Base-by-base conservation (phyloP, 2,113 vertebrate species). In the Callospermophilus lateralis region DNA sequence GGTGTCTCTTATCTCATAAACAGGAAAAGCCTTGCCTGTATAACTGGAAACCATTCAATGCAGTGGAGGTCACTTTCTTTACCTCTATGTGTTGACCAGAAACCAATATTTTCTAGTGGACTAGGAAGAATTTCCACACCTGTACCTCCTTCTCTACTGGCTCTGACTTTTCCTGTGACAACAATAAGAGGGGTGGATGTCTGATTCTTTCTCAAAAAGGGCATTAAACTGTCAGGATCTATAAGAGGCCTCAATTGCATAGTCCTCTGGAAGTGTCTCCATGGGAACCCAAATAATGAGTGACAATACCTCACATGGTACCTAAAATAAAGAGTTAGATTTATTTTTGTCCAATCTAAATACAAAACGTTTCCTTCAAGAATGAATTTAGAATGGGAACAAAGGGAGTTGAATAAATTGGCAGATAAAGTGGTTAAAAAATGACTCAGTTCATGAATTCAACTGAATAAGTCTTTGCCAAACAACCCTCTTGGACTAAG, bases 271-370 rank as follows among this genome's bases (percentile, higher is more conserved):
- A 78, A 94, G 37, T 26, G 30, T 93, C 89, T 89, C 86, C 84
- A 61, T 67, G 70, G 86, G 70, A 97, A 97, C 63, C 51, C 70
- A 70, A 84, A 68, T 37, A 92, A 58, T 48, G 83, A 95, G 68
- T 87, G 87, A 67, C 32, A 93, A 9, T 13, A 10, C 30, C 42
- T 81, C 78, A 58, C 22, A 65, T 11, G n/a, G 28, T 32, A 58
- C 42, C 81, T 81, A 84, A 79, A 63, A 87, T 11, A 93, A 86
- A 79, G 8, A 93, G 67, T 10, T 63, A 89, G 34, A 73, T 83
- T 93, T 96, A 95, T 92, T 91, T 96, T 90, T 55, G 77, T 88
- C 37, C 76, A 67, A 90, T 67, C 79, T 84, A 95, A 97, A 93
- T 85, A 61, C 51, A 53, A 95, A 65, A 91, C 9, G 73, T 78